Evolutionary conservation across 2,888 invertebrate genomes (phyloP), one percentile per base, ranked within the genome.

Genomic region (Lutraria lutraria): DNA sequence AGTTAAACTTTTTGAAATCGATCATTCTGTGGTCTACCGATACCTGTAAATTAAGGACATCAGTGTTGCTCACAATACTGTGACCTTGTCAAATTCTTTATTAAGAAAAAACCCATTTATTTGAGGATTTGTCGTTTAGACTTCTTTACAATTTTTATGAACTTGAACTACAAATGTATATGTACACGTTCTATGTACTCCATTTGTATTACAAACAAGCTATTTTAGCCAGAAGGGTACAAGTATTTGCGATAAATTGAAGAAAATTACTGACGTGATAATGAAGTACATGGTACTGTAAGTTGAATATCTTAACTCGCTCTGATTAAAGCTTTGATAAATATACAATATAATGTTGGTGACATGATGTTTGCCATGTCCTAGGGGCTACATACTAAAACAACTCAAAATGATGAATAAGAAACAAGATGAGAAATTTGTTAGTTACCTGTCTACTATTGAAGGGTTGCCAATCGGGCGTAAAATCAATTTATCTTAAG

Each of bases 401-500:
- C 63, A 3, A 43, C 68, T 83, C 60, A 6, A 68, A 16, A 52
- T 25, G 29, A 21, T 83, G 52, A 83, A 83, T 83, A 52, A 8
- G 83, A 83, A 83, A 83, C 83, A 34, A 52, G 83, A 83, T 52
- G 68, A 68, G 29, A 15, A 25, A 29, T 83, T 83, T 83, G 83
- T 83, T 34, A 68, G 53, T 83, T 83, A 72, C 83, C 25, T 83
- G 83, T 83, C 68, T 52, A 52, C 83, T 56, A 83, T 83, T 83
- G 54, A 83, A 16, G 83, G 2, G 16, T 34, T 83, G 68, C 72
- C 83, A 72, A 72, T 83, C 83, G 52, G 68, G 52, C 52, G 83
- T 68, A 83, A 83, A 83, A 83, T 83, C 83, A 83, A 83, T 83
- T 83, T 52, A 83, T 83, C 52, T n/a, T 68, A 31, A 68, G 83